Evolutionary conservation across 2,113 vertebrate genomes (phyloP), one percentile per base, ranked within the genome.

Genomic region (Phaethon lepturus): DNA sequence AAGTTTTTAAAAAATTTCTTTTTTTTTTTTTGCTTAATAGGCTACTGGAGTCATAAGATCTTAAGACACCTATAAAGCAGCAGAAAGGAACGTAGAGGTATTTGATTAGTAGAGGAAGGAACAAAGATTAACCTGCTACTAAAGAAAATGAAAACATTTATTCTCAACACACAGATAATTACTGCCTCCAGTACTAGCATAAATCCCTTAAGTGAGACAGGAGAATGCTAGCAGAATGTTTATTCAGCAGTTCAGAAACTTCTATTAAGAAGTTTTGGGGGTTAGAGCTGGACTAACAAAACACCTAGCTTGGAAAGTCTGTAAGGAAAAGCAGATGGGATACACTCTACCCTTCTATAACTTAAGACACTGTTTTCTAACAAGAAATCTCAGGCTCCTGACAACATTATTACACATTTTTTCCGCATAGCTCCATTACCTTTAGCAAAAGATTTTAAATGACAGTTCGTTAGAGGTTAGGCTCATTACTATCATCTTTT

Each of bases 71-170:
- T 29, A 56, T 23, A 76, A 66, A 95, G 69, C 7, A 82, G 76
- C 53, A 62, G 24, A 84, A 72, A 81, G 49, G 15, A 92, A 91
- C 58, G 74, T 3, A 62, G 31, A 45, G 11, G 22, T 58, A 95
- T 88, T 75, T 28, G 23, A 83, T 84, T 60, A 93, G 29, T n/a
- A 83, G 24, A 53, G n/a, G 86, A 91, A 56, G 35, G 25, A 96
- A 71, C 22, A 83, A 86, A 93, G 40, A 96, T 86, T 80, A 95
- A 91, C 75, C 11, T 58, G 47, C 42, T 63, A 45, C 33, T 52
- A 28, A 88, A 94, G 68, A 77, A 93, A 96, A 95, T 62, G 2
- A 87, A 95, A 94, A 71, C 38, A 87, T 67, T 95, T 82, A 53
- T 80, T n/a, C 44, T 75, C 29, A 75, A 86, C 16, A 71, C 15